Conservation (phyloP, 2,888 invertebrate species). For the Campopleginae sp. region DNA sequence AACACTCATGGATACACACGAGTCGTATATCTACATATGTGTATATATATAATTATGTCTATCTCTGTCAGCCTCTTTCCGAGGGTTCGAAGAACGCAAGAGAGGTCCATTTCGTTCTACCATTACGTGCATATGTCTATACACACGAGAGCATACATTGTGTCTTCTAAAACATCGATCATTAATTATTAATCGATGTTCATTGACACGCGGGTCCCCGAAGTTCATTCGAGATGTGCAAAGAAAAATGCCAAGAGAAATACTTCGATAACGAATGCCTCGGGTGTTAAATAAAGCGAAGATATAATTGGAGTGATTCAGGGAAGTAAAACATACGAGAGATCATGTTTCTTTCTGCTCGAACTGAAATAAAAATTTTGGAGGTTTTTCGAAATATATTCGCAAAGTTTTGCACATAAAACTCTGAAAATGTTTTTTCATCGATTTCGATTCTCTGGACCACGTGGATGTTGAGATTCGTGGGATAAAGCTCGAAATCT, state of each 20-base stretch:
- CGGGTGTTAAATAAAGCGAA: constrained; percentile 28
- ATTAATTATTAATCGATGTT: constrained; percentile 11
- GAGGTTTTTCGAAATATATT: background rate
- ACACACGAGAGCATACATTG: constrained; percentile 1
- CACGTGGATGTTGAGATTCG: background rate
- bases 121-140: constrained; percentile 19
- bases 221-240: background rate
- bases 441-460: background rate
- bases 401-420: background rate
- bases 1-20: constrained; percentile 9
- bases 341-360: background rate
- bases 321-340: constrained; percentile 19
- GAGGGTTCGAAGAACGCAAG: constrained; percentile 60
- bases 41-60: constrained; percentile 13
- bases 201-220: background rate
- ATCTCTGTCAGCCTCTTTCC: constrained; percentile 46
- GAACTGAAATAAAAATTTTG: background rate
- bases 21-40: constrained; percentile 2
- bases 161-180: constrained; percentile 4
- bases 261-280: constrained; percentile 19
- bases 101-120: constrained; percentile 55
- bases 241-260: background rate
- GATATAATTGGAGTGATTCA: constrained; percentile 28
- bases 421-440: background rate
- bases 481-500: background rate